Percentiles rank a stretch among this genome's conserved stretches.
Evolutionary conservation across 53 echinoderm and acorn worm genomes (phyloP).

Genomic region (Holothuria scabra): DNA sequence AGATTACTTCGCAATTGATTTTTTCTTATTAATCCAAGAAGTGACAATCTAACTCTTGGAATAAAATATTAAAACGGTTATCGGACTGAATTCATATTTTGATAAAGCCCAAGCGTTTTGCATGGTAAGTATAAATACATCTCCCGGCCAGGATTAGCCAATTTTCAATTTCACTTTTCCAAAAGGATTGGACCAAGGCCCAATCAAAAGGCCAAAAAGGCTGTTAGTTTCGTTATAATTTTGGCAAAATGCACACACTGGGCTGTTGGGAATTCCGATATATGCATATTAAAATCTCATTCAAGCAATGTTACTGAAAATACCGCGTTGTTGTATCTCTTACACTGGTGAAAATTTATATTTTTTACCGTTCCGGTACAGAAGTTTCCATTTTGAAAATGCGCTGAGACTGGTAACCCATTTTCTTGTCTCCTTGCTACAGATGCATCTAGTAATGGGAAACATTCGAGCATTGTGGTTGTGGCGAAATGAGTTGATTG

Average conservation of each 20-base stretch:
- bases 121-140: too few species aligned
- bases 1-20: not conserved
- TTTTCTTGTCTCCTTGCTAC: not conserved
- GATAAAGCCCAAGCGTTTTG: too few species aligned
- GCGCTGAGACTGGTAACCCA: not conserved
- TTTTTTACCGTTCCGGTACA: slow-evolving; percentile 4
- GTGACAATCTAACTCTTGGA: slow-evolving; percentile 10
- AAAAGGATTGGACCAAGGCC: too few species aligned
- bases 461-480: not conserved
- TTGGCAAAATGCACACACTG: too few species aligned
- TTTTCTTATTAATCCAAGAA: not conserved
- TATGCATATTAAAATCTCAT: too few species aligned
- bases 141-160: too few species aligned
- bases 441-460: slow-evolving; percentile 1
- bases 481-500: too few species aligned
- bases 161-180: too few species aligned
- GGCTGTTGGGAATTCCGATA: too few species aligned
- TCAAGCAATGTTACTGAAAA: too few species aligned
- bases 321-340: not conserved
- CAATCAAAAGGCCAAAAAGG: too few species aligned
- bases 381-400: slow-evolving; percentile 2
- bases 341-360: not conserved
- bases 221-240: too few species aligned
- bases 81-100: not conserved
- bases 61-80: not conserved